A percentile compares a stretch with the other conserved stretches of the same genome.
Conservation (phyloP, 2,797 vertebrate genomes). For the Euphonia xanthogaster region DNA sequence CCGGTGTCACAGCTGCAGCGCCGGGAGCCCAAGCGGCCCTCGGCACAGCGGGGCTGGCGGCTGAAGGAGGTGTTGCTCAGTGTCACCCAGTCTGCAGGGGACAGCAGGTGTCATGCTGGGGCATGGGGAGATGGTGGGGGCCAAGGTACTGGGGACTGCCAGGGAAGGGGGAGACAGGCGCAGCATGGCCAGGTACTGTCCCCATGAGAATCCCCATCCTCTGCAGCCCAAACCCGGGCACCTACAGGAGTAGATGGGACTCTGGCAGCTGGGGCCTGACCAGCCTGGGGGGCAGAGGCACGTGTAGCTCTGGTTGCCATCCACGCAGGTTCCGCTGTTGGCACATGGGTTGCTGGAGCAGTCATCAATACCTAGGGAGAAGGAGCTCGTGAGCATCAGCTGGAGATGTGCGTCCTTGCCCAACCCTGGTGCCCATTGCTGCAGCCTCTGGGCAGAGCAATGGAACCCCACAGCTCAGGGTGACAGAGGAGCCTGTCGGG, state of each 20-base stretch:
- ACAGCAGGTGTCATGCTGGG: neutral
- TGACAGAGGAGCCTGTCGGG: rapidly evolving
- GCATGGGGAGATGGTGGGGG: neutral
- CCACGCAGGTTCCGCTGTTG: slow-evolving; percentile 85
- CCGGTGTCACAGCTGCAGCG: slow-evolving; percentile 61
- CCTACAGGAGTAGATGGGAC: slow-evolving; percentile 80
- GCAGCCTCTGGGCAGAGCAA: neutral
- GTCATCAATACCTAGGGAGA: slow-evolving; percentile 70
- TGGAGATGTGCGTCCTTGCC: neutral
- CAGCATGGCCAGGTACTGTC: neutral
- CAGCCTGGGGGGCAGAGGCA: slow-evolving; percentile 84
- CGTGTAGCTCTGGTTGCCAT: slow-evolving; percentile 80
- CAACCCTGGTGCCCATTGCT: neutral
- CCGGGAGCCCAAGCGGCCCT: neutral
- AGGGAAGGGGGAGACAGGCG: neutral
- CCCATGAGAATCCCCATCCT: rapidly evolving
- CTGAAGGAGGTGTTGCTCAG: slow-evolving; percentile 44
- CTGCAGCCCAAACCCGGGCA: neutral
- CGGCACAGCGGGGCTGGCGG: slow-evolving; percentile 58
- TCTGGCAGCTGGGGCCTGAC: slow-evolving; percentile 83
- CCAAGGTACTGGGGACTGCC: neutral
- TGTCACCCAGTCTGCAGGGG: slow-evolving; percentile 27
- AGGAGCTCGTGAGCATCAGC: neutral
- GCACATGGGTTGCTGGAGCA: slow-evolving; percentile 82
- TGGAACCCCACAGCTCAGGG: neutral